phyloP scores from a whole-genome alignment of 2,797 vertebrate species.

The Characodon lateralis region DNA sequence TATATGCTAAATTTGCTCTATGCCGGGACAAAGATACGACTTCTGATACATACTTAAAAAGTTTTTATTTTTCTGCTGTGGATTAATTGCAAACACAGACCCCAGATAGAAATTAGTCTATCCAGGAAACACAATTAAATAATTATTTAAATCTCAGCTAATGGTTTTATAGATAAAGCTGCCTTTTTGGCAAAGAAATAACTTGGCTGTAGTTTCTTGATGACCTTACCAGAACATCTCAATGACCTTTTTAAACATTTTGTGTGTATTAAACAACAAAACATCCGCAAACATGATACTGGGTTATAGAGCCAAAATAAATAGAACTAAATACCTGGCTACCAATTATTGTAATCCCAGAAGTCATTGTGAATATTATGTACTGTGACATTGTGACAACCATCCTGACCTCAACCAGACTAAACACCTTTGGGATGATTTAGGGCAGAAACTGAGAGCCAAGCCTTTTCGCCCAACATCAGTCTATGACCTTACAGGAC shows the following conservation, averaged over 20 bases:
- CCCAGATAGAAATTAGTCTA: neutral
- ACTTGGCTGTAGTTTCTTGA: neutral
- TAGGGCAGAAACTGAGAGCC: too few relatives aligned
- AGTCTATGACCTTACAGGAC: too few relatives aligned
- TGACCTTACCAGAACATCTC: neutral
- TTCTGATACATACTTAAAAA: neutral
- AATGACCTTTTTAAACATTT: neutral
- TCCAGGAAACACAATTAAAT: too few relatives aligned
- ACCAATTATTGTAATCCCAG: too few relatives aligned
- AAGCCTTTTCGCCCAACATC: too few relatives aligned
- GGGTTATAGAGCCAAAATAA: neutral
- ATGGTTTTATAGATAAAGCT: too few relatives aligned
- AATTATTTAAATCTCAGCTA: too few relatives aligned
- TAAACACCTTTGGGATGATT: too few relatives aligned
- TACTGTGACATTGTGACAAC: too few relatives aligned
- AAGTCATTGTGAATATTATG: too few relatives aligned
- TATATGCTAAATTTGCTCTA: neutral
- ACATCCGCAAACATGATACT: neutral
- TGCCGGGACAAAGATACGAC: neutral
- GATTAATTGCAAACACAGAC: neutral
- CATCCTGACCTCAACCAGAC: too few relatives aligned
- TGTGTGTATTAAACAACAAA: neutral
- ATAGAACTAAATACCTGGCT: neutral
- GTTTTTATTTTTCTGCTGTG: neutral
- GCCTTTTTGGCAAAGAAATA: neutral